A percentile compares a stretch with the other conserved stretches of the same genome.
Conservation (phyloP, 2,113 vertebrate genomes). For the Elephas maximus region DNA sequence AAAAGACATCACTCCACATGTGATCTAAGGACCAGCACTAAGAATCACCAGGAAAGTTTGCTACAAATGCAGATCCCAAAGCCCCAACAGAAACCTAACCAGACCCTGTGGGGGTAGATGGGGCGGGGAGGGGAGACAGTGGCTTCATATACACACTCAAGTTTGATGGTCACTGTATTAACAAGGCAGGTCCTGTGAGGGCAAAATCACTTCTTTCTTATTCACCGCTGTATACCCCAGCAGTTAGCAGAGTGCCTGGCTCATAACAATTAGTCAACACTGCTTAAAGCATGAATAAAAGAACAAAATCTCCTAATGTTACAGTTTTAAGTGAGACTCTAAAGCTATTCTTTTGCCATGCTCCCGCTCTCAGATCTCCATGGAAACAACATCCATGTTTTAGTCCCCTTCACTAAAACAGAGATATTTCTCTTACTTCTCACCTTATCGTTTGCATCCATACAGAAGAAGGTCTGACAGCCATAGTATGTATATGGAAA, state of each 20-base stretch:
- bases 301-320: not conserved
- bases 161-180: not conserved
- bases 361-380: not conserved
- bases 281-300: conserved; percentile 12
- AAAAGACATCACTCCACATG: not conserved
- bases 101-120: not conserved
- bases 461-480: not conserved
- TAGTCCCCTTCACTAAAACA: not conserved
- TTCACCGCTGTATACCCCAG: not conserved
- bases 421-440: not conserved
- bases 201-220: conserved; percentile 10
- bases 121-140: not conserved
- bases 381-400: not conserved
- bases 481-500: not conserved
- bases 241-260: not conserved
- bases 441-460: not conserved
- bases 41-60: not conserved
- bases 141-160: not conserved
- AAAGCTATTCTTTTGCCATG: not conserved
- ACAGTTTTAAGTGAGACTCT: not conserved
- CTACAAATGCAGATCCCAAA: not conserved
- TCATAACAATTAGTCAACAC: not conserved
- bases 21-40: not conserved
- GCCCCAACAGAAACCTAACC: not conserved
- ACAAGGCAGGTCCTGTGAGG: not conserved